Conservation (phyloP, 2,797 vertebrate genomes). For the Anniella stebbinsi region DNA sequence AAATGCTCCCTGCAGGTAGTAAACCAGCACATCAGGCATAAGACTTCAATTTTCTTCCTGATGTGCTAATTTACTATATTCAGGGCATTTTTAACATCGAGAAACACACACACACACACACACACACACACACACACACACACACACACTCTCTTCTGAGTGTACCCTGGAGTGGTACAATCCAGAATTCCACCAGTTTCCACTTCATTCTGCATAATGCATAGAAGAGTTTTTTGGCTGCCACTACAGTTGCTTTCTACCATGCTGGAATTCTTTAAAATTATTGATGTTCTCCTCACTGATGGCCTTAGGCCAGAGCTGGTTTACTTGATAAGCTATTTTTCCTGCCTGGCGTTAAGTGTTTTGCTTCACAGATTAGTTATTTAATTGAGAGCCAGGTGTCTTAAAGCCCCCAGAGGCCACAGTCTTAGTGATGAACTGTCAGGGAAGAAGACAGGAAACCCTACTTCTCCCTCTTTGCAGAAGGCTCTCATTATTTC, state of each 20-base stretch:
- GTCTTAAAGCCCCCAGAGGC: constrained; percentile 50
- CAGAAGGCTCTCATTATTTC: constrained; percentile 34
- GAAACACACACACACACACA: neutral
- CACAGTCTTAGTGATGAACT: constrained; percentile 39
- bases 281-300: constrained; percentile 3
- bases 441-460: constrained; percentile 13
- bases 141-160: neutral
- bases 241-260: constrained; percentile 12
- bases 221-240: neutral
- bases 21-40: neutral
- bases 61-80: neutral
- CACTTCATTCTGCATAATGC: neutral
- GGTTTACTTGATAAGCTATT: constrained; percentile 55
- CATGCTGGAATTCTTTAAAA: constrained; percentile 40
- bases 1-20: neutral
- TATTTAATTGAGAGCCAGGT: constrained; percentile 67
- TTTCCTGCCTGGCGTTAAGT: constrained; percentile 58
- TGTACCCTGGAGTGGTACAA: neutral
- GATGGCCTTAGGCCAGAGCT: constrained; percentile 52
- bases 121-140: no score
- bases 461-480: neutral
- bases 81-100: neutral
- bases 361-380: constrained; percentile 64
- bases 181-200: neutral
- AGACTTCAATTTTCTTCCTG: neutral